Conservation (phyloP, 2,113 vertebrate species). For the Neolamprologus sp. region DNA sequence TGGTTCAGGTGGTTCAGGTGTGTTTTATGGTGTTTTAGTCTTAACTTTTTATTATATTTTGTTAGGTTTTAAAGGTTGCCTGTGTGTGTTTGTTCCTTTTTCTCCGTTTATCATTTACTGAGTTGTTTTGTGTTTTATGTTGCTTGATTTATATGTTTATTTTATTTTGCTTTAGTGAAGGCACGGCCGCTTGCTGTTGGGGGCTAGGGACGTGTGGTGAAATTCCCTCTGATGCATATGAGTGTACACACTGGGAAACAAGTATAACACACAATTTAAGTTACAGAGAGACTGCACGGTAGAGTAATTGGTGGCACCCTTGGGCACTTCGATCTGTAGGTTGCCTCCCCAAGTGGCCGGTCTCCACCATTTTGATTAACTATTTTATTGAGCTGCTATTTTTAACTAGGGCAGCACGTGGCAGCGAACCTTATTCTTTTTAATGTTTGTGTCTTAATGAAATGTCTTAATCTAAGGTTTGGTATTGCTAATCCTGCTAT, state of each 20-base stretch:
- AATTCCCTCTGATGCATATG: neutral
- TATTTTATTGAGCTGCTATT: neutral
- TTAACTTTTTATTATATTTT: neutral
- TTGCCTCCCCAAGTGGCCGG: neutral
- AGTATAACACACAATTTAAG: neutral
- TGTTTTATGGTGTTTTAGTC: neutral
- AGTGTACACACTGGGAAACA: neutral
- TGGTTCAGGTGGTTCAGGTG: neutral
- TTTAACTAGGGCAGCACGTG: neutral
- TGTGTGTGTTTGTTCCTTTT: neutral
- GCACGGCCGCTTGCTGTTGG: neutral
- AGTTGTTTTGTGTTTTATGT: neutral
- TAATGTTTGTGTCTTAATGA: neutral
- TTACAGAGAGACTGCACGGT: rapidly evolving
- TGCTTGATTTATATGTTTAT: neutral
- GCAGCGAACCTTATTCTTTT: neutral
- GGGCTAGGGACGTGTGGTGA: neutral
- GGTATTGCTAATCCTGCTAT: neutral
- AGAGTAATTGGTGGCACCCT: neutral
- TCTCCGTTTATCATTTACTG: neutral
- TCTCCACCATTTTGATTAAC: neutral
- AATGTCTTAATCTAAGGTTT: neutral
- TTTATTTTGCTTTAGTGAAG: neutral
- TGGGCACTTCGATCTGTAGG: neutral
- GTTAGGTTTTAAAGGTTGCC: neutral